A percentile compares a stretch with the other conserved stretches of the same genome.
phyloP scores from a whole-genome alignment of 53 echinoderm and acorn worm genomes.

The Echinometra lucunter region DNA sequence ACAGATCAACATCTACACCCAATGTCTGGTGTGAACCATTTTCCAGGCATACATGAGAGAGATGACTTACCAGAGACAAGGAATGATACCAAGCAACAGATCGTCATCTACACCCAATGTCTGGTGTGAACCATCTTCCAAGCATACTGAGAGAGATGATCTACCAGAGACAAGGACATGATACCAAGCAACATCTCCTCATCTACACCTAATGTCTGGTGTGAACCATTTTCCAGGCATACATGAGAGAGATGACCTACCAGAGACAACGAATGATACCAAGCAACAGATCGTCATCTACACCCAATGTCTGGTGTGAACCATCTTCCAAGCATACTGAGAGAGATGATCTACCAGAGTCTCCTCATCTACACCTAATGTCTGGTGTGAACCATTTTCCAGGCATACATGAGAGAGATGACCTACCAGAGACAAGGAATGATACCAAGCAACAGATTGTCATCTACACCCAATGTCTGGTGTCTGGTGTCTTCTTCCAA shows the following conservation, averaged over 20 bases:
- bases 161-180: neutral
- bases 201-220: neutral
- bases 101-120: neutral
- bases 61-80: neutral
- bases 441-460: neutral
- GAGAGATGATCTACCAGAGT: neutral
- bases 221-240: neutral
- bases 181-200: neutral
- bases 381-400: neutral
- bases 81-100: neutral
- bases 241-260: neutral
- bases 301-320: neutral
- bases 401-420: neutral
- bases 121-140: conserved; percentile 6
- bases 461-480: neutral
- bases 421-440: neutral
- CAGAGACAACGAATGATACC: neutral
- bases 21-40: conserved; percentile 32
- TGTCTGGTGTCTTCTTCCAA: too few species aligned
- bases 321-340: neutral
- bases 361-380: neutral
- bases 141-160: neutral
- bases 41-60: neutral
- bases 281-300: neutral
- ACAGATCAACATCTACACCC: neutral